phyloP scores from a whole-genome alignment of 2,113 vertebrate genomes.

The Peromyscus leucopus region DNA sequence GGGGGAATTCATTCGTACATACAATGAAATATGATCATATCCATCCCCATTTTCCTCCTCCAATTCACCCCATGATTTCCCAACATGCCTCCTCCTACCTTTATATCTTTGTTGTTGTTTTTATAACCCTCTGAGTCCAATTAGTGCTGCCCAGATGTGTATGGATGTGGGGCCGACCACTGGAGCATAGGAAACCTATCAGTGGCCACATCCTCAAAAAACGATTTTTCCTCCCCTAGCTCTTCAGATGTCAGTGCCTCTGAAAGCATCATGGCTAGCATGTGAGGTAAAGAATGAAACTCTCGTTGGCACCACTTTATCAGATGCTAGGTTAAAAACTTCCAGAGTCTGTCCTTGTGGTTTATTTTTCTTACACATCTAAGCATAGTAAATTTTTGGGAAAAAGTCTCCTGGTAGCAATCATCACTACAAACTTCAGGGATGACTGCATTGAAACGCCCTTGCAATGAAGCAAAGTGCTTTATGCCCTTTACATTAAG shows the following conservation, averaged over 20 bases:
- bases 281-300: not conserved
- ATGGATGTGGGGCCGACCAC: not conserved
- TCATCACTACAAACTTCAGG: not conserved
- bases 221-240: not conserved
- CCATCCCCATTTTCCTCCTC: not conserved
- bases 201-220: not conserved
- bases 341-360: not conserved
- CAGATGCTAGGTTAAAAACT: not conserved
- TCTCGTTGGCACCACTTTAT: not conserved
- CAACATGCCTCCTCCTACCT: not conserved
- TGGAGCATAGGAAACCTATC: not conserved
- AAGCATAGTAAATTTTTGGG: not conserved
- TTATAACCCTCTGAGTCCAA: not conserved
- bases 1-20: not conserved
- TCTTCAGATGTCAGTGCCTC: rapidly evolving
- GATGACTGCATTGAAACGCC: not conserved
- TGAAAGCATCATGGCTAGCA: not conserved
- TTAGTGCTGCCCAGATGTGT: not conserved
- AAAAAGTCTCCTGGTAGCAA: not conserved
- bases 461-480: not conserved
- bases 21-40: not conserved
- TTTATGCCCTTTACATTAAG: not conserved
- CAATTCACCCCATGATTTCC: not conserved
- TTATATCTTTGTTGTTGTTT: not conserved
- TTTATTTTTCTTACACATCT: not conserved